Evolutionary conservation across 2,113 vertebrate genomes (phyloP), one percentile per base, ranked within the genome.

Genomic region (Orthonyx spaldingii): DNA sequence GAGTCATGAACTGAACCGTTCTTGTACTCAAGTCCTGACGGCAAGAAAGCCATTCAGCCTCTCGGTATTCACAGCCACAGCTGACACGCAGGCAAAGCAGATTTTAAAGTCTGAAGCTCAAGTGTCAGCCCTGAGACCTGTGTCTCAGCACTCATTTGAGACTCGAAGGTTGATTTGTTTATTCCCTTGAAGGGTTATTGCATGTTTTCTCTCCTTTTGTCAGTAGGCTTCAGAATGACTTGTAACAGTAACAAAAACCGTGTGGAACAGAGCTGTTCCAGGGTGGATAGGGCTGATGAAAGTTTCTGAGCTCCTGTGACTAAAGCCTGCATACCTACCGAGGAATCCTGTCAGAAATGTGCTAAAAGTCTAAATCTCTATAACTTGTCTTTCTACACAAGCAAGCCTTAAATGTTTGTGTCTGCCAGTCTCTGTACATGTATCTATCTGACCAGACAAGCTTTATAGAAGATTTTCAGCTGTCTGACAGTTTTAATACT

Each of bases 41-140:
- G 65, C 93, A 70, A 84, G 52, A 78, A 86, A 87, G 52, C 68
- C 68, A 9, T 83, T 92, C 70, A 83, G 88, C 90, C 71, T 74
- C 87, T 95, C 0, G 2, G 30, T 86, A 86, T 77, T 92, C 88
- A 42, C 76, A 95, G 66, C 75, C 55, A 39, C 0, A 0, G 63
- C 52, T 94, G 91, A 94, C 89, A 78, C 69, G 60, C 0, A 16
- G 64, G 74, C 69, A 84, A 55, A 74, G 91, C 35, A 78, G 56
- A 94, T 94, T 95, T 96, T 75, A 66, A 94, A 94, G 52, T 92
- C 89, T 94, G 86, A 47, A 94, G 47, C 93, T 95, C 72, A 87
- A 93, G 80, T 92, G 91, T 96, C 91, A 95, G 83, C 91, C 91
- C 69, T 87, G 69, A 91, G 91, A 97, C 87, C 80, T 84, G 70